A percentile compares a stretch with the other conserved stretches of the same genome.
Evolutionary conservation across 2,797 vertebrate species (phyloP).

Genomic region (Scolopax bukidnonensis): DNA sequence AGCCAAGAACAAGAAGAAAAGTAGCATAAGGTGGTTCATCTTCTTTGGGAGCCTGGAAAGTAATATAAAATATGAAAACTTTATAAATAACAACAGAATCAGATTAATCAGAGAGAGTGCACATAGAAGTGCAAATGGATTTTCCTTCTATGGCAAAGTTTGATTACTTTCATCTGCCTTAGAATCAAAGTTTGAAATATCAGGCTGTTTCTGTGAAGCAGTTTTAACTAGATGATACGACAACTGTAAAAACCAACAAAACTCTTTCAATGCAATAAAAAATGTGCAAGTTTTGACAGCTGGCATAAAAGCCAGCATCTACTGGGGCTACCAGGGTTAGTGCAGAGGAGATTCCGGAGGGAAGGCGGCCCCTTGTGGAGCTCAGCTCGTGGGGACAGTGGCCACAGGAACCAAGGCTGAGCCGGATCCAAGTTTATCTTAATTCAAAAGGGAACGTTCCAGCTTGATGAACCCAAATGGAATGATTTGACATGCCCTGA

Average conservation of each 20-base stretch:
- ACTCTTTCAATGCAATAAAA: background rate
- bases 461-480: background rate
- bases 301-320: background rate
- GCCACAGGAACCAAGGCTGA: background rate
- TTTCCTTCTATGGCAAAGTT: background rate
- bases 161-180: background rate
- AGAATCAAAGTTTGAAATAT: background rate
- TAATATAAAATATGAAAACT: background rate
- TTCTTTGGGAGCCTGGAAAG: slow-evolving; percentile 12
- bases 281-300: background rate
- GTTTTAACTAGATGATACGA: background rate
- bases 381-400: background rate
- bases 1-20: background rate
- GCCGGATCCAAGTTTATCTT: background rate
- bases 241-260: background rate
- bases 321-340: background rate
- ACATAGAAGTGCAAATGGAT: background rate
- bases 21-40: slow-evolving; percentile 44
- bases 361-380: accelerated
- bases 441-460: background rate
- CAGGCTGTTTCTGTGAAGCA: background rate
- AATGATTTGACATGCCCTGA: background rate
- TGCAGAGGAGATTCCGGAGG: background rate
- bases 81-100: background rate
- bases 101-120: background rate